Evolutionary conservation across 2,888 invertebrate species (phyloP).

Genomic region (Drosophila rubida): DNA sequence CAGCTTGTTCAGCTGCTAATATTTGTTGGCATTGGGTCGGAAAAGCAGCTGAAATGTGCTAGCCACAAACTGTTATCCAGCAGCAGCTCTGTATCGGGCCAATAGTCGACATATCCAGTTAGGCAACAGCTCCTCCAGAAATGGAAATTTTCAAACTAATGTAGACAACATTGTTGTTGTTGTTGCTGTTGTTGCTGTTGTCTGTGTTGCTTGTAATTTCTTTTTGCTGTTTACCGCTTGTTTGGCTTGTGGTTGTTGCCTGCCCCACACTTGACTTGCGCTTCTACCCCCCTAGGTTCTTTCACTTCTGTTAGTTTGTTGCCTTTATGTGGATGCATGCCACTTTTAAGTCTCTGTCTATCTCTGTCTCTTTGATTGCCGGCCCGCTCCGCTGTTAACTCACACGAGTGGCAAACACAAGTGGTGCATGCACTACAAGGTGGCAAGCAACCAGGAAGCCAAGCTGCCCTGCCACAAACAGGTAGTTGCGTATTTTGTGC

Average conservation of each 20-base stretch:
- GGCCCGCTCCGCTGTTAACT: conserved; percentile 16
- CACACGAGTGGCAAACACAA: conserved; percentile 67
- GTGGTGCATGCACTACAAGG: conserved; percentile 17
- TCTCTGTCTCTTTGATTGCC: conserved; percentile 66
- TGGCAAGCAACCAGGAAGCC: conserved; percentile 12
- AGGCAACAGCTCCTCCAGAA: conserved; percentile 14
- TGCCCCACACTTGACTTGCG: conserved; percentile 13
- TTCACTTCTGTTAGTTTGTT: no score
- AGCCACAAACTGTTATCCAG: conserved; percentile 52
- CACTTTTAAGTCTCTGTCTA: conserved; percentile 61
- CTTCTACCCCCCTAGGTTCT: no score
- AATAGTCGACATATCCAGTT: conserved; percentile 10
- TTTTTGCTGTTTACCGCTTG: conserved; percentile 64
- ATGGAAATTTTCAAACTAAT: conserved; percentile 46
- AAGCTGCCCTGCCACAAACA: conserved; percentile 18
- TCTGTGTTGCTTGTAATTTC: conserved; percentile 58
- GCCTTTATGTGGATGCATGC: conserved; percentile 53
- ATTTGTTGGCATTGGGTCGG: conserved; percentile 36
- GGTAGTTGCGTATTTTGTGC: conserved; percentile 21
- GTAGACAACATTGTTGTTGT: conserved; percentile 68
- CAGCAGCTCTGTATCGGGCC: conserved; percentile 10
- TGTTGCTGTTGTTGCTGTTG: conserved; percentile 39
- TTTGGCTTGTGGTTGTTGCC: conserved; percentile 66
- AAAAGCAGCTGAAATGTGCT: conserved; percentile 11
- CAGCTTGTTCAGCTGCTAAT: conserved; percentile 61